These are phyloP conservation scores for Scaeva pyrastri DNA, from an alignment of 2,888 invertebrate species.

Conservation along the genomic window DNA sequence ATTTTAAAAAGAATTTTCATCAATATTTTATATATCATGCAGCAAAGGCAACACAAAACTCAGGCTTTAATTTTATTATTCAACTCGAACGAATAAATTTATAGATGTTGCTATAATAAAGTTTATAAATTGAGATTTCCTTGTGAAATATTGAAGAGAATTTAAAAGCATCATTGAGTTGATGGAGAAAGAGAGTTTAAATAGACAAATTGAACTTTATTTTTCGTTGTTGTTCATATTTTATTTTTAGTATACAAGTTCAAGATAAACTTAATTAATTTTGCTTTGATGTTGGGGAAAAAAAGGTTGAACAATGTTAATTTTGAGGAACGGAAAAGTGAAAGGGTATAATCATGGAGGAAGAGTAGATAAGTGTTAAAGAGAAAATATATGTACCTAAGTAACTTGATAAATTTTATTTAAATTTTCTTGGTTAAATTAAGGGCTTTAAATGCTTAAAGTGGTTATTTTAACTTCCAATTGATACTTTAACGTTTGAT, in stretches of 20 bases:
- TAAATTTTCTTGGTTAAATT: too few relatives aligned
- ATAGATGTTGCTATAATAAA: background rate
- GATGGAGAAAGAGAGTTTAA: background rate
- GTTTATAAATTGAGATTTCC: slow-evolving; percentile 4
- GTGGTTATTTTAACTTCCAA: too few relatives aligned
- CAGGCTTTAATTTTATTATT: slow-evolving; percentile 17
- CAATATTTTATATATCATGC: background rate
- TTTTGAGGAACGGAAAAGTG: too few relatives aligned
- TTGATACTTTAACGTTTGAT: too few relatives aligned
- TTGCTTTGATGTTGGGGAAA: background rate
- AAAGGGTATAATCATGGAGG: too few relatives aligned
- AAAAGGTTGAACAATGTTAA: too few relatives aligned
- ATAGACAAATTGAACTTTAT: background rate
- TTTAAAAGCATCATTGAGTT: slow-evolving; percentile 21
- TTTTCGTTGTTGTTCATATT: background rate
- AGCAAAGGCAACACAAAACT: background rate
- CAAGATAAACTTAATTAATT: slow-evolving; percentile 4
- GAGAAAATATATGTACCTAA: too few relatives aligned
- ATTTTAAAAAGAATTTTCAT: slow-evolving; percentile 25
- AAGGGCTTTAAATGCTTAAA: too few relatives aligned
- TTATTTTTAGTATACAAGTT: background rate
- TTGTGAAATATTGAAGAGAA: slow-evolving; percentile 13
- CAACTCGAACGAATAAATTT: background rate
- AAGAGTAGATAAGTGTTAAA: too few relatives aligned
- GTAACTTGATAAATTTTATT: too few relatives aligned